Conservation (phyloP, 2,113 vertebrate genomes). For the Peromyscus leucopus region DNA sequence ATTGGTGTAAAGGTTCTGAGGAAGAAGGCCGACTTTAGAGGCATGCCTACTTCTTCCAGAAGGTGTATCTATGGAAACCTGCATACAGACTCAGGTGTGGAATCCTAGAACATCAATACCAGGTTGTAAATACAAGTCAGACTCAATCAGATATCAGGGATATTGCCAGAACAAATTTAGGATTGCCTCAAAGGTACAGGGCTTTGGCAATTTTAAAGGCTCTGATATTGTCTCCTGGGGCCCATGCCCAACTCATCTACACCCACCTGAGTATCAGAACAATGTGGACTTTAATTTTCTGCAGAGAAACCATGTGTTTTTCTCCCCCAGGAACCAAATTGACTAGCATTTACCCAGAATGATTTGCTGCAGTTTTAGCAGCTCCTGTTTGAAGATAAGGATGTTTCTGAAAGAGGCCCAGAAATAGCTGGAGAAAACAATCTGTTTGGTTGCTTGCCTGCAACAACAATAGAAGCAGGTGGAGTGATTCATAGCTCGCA, state of each 20-base stretch:
- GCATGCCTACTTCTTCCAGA: not conserved
- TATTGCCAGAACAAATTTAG: not conserved
- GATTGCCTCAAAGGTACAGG: not conserved
- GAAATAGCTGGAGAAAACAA: slow-evolving; percentile 67
- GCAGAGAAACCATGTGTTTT: slow-evolving; percentile 36
- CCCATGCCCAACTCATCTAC: not conserved
- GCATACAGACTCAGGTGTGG: not conserved
- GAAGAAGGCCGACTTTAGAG: not conserved
- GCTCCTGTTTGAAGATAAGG: slow-evolving; percentile 57
- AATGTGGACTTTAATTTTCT: slow-evolving; percentile 49
- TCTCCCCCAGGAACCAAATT: slow-evolving; percentile 9
- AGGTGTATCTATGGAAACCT: not conserved
- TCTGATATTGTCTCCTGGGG: not conserved
- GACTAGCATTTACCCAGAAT: slow-evolving; percentile 59
- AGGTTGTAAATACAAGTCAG: not conserved
- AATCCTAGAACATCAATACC: not conserved
- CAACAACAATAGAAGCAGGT: slow-evolving; percentile 16
- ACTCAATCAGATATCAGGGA: not conserved
- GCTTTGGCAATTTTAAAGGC: not conserved
- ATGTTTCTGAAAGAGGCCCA: slow-evolving; percentile 53
- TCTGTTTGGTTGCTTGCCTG: slow-evolving; percentile 40
- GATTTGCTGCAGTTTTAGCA: slow-evolving; percentile 64
- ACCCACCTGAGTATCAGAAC: not conserved
- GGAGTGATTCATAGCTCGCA: slow-evolving; percentile 45
- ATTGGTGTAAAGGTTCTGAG: not conserved